Conservation (phyloP, 1,140 invertebrate genomes). For the Triops longicaudatus region DNA sequence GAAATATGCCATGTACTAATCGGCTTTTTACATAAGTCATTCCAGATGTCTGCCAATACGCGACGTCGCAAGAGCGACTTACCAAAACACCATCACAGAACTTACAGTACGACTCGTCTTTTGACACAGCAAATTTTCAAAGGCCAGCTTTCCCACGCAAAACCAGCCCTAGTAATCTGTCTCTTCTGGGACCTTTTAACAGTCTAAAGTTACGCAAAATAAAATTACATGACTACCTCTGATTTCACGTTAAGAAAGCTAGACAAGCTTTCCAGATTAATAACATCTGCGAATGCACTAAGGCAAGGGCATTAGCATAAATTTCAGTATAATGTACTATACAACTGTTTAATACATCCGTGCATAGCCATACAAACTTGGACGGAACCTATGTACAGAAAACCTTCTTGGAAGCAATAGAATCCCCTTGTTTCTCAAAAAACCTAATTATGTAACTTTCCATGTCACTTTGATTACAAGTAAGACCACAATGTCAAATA, state of each 20-base stretch:
- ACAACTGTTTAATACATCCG: slow-evolving; percentile 6
- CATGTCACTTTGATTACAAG: not conserved
- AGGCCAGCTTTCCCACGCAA: no score
- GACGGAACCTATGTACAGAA: slow-evolving; percentile 7
- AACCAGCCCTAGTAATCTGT: no score
- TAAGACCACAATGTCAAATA: not conserved
- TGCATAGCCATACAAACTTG: slow-evolving; percentile 1
- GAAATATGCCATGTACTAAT: not conserved
- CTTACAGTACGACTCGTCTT: no score
- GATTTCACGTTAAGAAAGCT: not conserved
- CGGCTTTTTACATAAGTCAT: not conserved
- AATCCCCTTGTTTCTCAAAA: not conserved
- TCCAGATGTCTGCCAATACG: not conserved
- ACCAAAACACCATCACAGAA: no score
- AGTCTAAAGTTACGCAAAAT: not conserved
- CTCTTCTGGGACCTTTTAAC: no score
- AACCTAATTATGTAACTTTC: not conserved
- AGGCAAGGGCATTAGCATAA: not conserved
- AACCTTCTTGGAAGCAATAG: not conserved
- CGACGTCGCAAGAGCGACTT: not conserved
- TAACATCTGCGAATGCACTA: not conserved
- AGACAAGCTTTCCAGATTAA: not conserved
- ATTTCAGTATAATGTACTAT: not conserved
- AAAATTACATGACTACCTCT: not conserved
- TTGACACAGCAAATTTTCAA: no score